These are phyloP conservation scores for Hololepta plana DNA, from an alignment of 2,888 invertebrate species.

Conservation along the genomic window DNA sequence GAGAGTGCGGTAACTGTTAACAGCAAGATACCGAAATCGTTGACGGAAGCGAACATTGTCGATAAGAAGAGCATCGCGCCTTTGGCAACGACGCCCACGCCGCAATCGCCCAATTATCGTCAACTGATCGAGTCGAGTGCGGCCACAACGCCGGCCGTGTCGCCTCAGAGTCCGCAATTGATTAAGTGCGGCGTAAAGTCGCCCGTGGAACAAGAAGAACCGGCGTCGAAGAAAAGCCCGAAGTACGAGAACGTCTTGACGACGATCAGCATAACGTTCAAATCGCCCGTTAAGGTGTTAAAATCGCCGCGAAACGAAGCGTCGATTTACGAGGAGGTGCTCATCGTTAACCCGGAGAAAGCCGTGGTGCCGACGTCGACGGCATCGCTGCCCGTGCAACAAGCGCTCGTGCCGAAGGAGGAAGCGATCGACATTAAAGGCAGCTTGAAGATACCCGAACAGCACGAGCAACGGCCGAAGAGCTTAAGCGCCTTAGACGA, in stretches of 20 bases:
- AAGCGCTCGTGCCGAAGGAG: slow-evolving; percentile 21
- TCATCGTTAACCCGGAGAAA: slow-evolving; percentile 32
- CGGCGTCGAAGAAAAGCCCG: slow-evolving; percentile 39
- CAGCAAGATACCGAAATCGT: slow-evolving; percentile 19
- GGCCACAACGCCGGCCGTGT: slow-evolving; percentile 19
- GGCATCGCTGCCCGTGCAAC: slow-evolving; percentile 36
- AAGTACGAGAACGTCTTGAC: slow-evolving; percentile 36
- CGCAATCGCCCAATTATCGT: slow-evolving; percentile 23
- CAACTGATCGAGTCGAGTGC: slow-evolving; percentile 20
- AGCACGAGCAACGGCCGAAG: slow-evolving; percentile 19
- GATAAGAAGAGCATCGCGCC: slow-evolving; percentile 14
- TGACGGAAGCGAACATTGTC: slow-evolving; percentile 21
- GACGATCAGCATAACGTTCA: slow-evolving; percentile 54
- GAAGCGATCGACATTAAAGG: slow-evolving; percentile 4
- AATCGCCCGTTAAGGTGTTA: slow-evolving; percentile 37
- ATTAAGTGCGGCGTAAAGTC: slow-evolving; percentile 7
- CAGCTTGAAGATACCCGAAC: slow-evolving; percentile 5
- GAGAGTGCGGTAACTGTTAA: slow-evolving; percentile 14
- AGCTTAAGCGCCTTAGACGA: slow-evolving; percentile 23
- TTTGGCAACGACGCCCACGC: slow-evolving; percentile 17
- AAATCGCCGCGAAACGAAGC: slow-evolving; percentile 5
- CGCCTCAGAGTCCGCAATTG: slow-evolving; percentile 7
- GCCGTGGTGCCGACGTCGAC: slow-evolving; percentile 35
- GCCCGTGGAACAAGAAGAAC: no score
- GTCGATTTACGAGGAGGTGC: slow-evolving; percentile 38